These are phyloP conservation scores for Heliconius melpomene DNA, from an alignment of 1,140 invertebrate species.

Conservation along the genomic window DNA sequence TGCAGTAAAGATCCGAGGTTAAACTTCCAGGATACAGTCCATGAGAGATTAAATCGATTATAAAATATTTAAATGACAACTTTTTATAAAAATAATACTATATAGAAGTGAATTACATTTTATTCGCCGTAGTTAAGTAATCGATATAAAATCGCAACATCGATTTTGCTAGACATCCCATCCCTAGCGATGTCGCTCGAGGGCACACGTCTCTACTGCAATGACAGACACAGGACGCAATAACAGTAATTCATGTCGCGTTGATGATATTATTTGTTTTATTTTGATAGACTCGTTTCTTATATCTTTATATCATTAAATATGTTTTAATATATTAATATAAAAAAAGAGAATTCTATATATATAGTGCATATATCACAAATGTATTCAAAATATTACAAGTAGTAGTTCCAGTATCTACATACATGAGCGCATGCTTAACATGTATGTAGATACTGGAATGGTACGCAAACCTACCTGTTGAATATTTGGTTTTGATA, in stretches of 20 bases:
- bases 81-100: neutral
- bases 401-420: too few relatives aligned
- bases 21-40: neutral
- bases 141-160: neutral
- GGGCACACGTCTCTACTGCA: conserved; percentile 7
- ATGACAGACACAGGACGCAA: conserved; percentile 15
- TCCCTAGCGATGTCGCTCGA: conserved; percentile 1
- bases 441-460: neutral
- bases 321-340: too few relatives aligned
- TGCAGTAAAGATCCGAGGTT: neutral
- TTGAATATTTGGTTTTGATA: conserved; percentile 11
- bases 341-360: too few relatives aligned
- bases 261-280: conserved; percentile 13
- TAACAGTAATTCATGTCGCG: conserved; percentile 11
- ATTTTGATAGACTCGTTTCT: neutral
- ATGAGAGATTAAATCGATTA: neutral
- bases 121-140: neutral
- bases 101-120: neutral
- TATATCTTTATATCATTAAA: too few relatives aligned
- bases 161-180: conserved; percentile 10
- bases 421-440: neutral
- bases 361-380: neutral
- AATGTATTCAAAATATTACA: neutral
- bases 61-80: neutral
- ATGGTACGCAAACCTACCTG: conserved; percentile 5